phyloP scores from a whole-genome alignment of 1,140 invertebrate species.

The Drusus annulatus region DNA sequence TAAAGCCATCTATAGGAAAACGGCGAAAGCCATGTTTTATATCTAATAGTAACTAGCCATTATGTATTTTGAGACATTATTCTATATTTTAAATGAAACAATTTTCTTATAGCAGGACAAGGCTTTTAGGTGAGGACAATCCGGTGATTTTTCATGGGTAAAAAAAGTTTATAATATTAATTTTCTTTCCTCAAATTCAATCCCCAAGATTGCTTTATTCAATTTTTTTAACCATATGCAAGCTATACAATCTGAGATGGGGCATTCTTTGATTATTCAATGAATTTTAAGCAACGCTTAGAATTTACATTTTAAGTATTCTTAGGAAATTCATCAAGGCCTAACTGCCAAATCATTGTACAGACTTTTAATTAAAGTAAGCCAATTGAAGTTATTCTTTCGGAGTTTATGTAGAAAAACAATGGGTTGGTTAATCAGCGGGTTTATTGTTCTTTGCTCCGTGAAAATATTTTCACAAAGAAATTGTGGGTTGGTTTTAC shows the following conservation, averaged over 20 bases:
- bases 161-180: too few relatives aligned
- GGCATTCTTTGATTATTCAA: conserved; percentile 10
- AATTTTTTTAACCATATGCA: neutral
- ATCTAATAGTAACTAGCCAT: too few relatives aligned
- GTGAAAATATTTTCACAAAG: neutral
- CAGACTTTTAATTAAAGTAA: conserved; percentile 22
- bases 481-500: too few relatives aligned
- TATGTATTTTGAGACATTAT: too few relatives aligned
- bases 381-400: neutral
- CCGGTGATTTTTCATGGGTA: too few relatives aligned
- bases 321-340: conserved; percentile 10
- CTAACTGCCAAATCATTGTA: conserved; percentile 13
- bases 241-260: neutral
- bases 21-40: too few relatives aligned
- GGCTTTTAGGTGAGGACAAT: too few relatives aligned
- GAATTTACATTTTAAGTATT: conserved; percentile 26
- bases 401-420: neutral
- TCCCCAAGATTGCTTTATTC: too few relatives aligned
- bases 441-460: neutral
- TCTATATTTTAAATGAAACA: too few relatives aligned
- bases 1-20: too few relatives aligned
- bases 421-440: neutral
- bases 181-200: too few relatives aligned
- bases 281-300: conserved; percentile 12
- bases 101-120: too few relatives aligned